phyloP scores from a whole-genome alignment of 1,140 invertebrate genomes.

The Rhizoglyphus robini region DNA sequence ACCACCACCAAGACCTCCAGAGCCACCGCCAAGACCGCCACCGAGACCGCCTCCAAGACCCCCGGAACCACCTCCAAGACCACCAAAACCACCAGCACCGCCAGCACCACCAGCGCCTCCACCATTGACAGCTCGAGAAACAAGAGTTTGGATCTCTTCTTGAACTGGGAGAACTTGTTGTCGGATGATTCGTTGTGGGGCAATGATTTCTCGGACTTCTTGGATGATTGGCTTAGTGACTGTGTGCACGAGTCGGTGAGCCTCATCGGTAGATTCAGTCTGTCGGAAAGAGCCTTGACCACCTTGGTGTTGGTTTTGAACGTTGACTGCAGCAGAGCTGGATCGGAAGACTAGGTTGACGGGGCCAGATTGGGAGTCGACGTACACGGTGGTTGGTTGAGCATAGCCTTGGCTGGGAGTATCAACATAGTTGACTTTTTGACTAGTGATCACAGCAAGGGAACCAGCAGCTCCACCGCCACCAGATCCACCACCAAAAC shows the following conservation, averaged over 20 bases:
- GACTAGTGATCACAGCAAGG: neutral
- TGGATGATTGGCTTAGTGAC: slow-evolving; percentile 17
- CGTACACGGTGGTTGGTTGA: neutral
- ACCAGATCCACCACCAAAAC: neutral
- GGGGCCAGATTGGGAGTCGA: neutral
- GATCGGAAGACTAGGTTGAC: neutral
- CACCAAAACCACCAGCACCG: no score
- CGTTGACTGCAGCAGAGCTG: neutral
- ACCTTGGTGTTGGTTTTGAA: neutral
- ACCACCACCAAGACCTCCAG: no score
- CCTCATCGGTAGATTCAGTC: neutral
- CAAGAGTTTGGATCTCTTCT: slow-evolving; percentile 18
- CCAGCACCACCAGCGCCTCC: neutral
- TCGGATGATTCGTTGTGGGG: slow-evolving; percentile 6
- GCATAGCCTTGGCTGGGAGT: neutral
- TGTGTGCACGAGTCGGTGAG: neutral
- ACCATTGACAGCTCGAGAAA: neutral
- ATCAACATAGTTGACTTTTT: neutral
- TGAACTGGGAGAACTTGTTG: slow-evolving; percentile 20
- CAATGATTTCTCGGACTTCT: slow-evolving; percentile 19
- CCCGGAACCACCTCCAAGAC: no score
- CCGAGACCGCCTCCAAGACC: neutral
- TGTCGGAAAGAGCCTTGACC: neutral
- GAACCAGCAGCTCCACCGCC: neutral
- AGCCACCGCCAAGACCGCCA: neutral